phyloP scores from a whole-genome alignment of 2,113 vertebrate genomes.

The Actinemys pallida region DNA sequence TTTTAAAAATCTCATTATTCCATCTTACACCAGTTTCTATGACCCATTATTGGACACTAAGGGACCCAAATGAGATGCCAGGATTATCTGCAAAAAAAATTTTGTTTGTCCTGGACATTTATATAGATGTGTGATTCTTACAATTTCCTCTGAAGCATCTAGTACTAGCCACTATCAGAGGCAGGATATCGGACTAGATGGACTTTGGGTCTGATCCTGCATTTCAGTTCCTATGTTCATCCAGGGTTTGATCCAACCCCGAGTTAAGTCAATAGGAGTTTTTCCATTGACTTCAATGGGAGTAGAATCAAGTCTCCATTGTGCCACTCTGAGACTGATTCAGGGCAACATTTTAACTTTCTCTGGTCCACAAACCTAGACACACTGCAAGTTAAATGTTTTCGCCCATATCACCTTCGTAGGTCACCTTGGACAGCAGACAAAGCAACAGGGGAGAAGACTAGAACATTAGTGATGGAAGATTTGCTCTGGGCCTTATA shows the following conservation, averaged over 20 bases:
- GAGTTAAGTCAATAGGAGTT: rapidly evolving
- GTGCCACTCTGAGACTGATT: background rate
- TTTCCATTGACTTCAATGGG: background rate
- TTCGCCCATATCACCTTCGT: background rate
- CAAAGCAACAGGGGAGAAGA: background rate
- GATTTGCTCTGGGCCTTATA: background rate
- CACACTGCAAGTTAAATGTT: background rate
- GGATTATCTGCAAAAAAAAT: background rate
- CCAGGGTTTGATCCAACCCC: background rate
- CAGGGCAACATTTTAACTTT: background rate
- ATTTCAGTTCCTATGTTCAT: rapidly evolving
- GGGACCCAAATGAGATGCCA: background rate
- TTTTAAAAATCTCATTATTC: too few species aligned
- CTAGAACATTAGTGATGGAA: background rate
- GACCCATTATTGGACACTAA: background rate
- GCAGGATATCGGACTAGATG: background rate
- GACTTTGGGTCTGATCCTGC: background rate
- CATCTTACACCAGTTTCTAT: too few species aligned
- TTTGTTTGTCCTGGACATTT: background rate
- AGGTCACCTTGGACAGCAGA: background rate
- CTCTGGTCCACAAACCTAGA: background rate
- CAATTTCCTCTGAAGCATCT: background rate
- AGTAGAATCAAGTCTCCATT: background rate
- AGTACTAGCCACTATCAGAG: background rate
- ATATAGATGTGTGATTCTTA: background rate